Base-by-base conservation (phyloP, 1,140 invertebrate species). In the Leptinotarsa undecemlineata region DNA sequence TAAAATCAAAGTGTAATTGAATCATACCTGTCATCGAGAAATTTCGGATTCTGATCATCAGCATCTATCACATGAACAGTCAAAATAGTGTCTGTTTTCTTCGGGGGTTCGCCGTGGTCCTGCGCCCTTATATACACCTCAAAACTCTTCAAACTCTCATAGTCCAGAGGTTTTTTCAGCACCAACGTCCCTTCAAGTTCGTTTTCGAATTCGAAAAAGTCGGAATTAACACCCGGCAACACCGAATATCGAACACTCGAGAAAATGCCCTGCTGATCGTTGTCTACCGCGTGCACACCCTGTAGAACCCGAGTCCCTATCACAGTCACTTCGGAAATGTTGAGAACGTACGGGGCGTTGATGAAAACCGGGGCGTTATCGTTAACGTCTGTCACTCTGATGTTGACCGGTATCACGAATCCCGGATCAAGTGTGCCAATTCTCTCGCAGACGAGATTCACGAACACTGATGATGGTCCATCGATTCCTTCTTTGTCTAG, bases 381-480 rank as follows among this genome's bases (percentile, higher is more conserved):
- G 84, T 97, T 97, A 20, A 93, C 95, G 86, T 97, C 96, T 23
- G 92, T 95, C n/a, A 97, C 95, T 75, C 95, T 88, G 63, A 97
- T 93, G 81, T 95, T 95, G 23, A 97, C 92, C 13, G 95, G 95
- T 81, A 97, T 95, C 11, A 93, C 90, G 82, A 96, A 95, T 77
- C 91, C 94, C 72, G 94, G 94, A 86, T 96, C 95, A n/a, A 91
- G 88, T 6, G 92, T 93, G 62, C 91, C 74, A 72, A 92, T 89
- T 66, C 92, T 85, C 80, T 95, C 92, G 82, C 95, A 96, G 69
- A 95, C 91, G 68, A 96, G 91, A 84, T 94, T 95, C 21, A 96
- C 90, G 80, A 93, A 94, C 47, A 96, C 92, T 63, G 93, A 95
- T 14, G 93, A 91, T 1, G 94, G 94, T 1, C 95, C 95, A 1